Percentiles rank a stretch among this genome's conserved stretches.
These are phyloP conservation scores for Stichodactyla mertensii DNA, from an alignment of 64 coral and sea anemone genomes.

Conservation along the genomic window DNA sequence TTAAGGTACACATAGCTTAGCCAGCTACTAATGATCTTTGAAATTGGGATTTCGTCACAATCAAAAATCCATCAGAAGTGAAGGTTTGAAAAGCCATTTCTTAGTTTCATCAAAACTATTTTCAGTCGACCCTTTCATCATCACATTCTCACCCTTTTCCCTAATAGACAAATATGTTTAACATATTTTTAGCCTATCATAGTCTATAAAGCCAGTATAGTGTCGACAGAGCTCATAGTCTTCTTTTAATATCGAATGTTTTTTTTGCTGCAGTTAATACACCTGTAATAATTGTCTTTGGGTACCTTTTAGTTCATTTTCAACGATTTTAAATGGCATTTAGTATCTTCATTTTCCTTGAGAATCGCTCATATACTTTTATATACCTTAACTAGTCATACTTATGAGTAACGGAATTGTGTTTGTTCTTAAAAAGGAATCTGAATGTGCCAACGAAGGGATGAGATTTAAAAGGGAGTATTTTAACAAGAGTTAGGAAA, in stretches of 20 bases:
- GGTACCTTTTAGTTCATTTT: too few relatives aligned
- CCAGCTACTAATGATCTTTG: not conserved
- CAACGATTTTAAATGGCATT: too few relatives aligned
- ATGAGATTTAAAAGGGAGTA: too few relatives aligned
- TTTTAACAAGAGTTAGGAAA: too few relatives aligned
- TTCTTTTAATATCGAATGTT: too few relatives aligned
- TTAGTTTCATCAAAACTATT: not conserved
- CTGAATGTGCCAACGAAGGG: too few relatives aligned
- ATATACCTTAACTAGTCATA: too few relatives aligned
- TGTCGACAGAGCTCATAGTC: not conserved
- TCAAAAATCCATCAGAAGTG: not conserved
- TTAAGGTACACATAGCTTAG: not conserved
- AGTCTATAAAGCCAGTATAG: constrained; percentile 14
- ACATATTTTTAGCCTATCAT: not conserved
- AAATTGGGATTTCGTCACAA: not conserved
- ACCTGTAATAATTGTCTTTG: not conserved
- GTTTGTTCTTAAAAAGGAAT: too few relatives aligned
- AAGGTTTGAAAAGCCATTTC: not conserved
- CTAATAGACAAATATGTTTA: not conserved
- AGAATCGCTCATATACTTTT: too few relatives aligned
- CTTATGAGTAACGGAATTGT: too few relatives aligned
- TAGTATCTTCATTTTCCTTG: too few relatives aligned
- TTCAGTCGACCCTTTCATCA: not conserved
- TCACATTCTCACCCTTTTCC: constrained; percentile 5
- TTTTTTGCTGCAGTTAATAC: not conserved